Base-by-base conservation (phyloP, 2,113 vertebrate species). In the Bufo gargarizans region DNA sequence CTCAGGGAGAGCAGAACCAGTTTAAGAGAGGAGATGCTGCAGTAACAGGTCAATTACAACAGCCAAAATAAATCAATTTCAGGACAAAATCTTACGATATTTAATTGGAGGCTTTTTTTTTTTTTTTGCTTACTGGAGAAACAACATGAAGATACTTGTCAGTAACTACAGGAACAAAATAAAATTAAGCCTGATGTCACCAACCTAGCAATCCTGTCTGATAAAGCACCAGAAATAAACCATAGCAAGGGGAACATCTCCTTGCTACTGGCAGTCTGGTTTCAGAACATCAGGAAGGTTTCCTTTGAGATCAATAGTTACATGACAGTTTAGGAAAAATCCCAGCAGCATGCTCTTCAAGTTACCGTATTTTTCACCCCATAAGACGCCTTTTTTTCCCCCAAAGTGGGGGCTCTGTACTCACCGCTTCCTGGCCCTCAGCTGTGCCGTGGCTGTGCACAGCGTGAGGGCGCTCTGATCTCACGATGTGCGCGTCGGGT, bases 221-320 rank as follows among this genome's bases (percentile, higher is more conserved):
- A 65, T 65, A 69, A 53, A 67, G 20, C 61, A 20, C 61, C 81
- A 67, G 81, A 67, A 50, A 82, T 47, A 59, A 61, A 56, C 47
- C 82, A 9, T 72, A 22, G 82, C 82, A 84, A 84, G 82, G 67
- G 53, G 72, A 84, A 71, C 65, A 33, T 55, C 61, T 49, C 67
- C 82, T 84, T 72, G 82, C 82, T 84, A 9, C 65, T 72, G 50
- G 67, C 82, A 72, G 69, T 82, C 59, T 65, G 65, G 53, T 16
- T 84, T 84, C 16, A 53, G 2, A 84, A 53, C 82, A 84, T 69
- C 49, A 33, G 61, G 55, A 47, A 84, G 45, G 59, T 53, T 67
- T 86, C 59, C 76, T 33, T 20, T 33, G 85, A 86, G 59, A 79
- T 86, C 76, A 78, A 86, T 86, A 65, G 85, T 49, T 49, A 67